Conservation (phyloP, 2,888 invertebrate genomes). For the Amiota communis region DNA sequence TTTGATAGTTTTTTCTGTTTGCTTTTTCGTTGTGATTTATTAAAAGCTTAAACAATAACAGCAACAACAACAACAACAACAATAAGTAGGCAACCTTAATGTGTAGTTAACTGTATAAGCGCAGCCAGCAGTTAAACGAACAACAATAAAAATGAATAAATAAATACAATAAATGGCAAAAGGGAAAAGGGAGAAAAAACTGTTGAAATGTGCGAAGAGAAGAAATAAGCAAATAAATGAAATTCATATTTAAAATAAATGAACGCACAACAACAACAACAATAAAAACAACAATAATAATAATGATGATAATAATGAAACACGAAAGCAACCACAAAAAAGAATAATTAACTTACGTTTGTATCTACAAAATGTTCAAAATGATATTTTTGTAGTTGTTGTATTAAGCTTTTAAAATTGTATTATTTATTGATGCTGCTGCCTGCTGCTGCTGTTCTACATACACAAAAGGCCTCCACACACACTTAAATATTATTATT, state of each 20-base stretch:
- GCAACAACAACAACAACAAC: slow-evolving; percentile 36
- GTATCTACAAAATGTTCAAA: slow-evolving; percentile 8
- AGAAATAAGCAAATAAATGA: neutral
- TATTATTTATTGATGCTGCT: slow-evolving; percentile 15
- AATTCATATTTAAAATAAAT: slow-evolving; percentile 9
- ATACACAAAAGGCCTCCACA: no score
- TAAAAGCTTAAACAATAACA: slow-evolving; percentile 55
- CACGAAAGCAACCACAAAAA: neutral
- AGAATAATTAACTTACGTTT: slow-evolving; percentile 6
- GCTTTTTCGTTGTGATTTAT: slow-evolving; percentile 51
- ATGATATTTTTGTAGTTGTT: neutral
- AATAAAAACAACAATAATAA: neutral
- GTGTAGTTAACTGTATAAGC: slow-evolving; percentile 51
- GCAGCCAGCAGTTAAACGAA: no score
- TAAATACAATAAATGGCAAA: neutral
- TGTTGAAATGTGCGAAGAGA: slow-evolving; percentile 13
- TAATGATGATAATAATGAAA: neutral
- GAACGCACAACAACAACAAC: slow-evolving; percentile 2
- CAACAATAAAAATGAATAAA: neutral
- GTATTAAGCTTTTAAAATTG: neutral
- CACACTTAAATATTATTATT: no score
- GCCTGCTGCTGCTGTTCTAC: neutral
- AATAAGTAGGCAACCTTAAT: slow-evolving; percentile 48
- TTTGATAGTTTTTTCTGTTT: slow-evolving; percentile 43
- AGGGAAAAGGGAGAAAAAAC: neutral